Evolutionary conservation across 2,888 invertebrate genomes (phyloP).

Genomic region (Julus scanicus): DNA sequence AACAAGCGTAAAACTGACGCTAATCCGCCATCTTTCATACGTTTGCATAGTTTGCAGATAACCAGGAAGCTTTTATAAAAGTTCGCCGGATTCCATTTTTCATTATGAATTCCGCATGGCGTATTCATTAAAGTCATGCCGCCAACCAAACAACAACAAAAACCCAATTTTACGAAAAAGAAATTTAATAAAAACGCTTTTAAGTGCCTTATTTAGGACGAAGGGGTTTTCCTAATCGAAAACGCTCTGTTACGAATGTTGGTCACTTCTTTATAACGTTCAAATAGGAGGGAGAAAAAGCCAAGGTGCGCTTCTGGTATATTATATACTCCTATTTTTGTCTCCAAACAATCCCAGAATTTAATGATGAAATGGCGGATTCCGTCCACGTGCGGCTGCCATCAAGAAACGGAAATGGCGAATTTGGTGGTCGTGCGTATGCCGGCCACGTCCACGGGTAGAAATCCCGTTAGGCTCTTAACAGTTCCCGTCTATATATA

Average conservation of each 20-base stretch:
- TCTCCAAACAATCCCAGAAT: slow-evolving; percentile 14
- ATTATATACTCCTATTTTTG: not conserved
- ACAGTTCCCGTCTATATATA: slow-evolving; percentile 16
- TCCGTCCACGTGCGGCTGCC: slow-evolving; percentile 10
- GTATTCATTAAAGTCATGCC: not conserved
- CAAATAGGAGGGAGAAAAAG: not conserved
- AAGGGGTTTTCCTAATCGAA: slow-evolving; percentile 8
- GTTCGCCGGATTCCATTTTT: not conserved
- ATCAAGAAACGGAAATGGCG: slow-evolving; percentile 46
- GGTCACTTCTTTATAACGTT: not conserved
- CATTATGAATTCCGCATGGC: not conserved
- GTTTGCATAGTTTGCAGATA: not conserved
- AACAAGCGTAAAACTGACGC: not conserved
- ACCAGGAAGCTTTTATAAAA: not conserved
- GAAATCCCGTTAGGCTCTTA: slow-evolving; percentile 43
- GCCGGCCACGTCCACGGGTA: slow-evolving; percentile 18
- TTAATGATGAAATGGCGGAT: not conserved
- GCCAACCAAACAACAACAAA: not conserved
- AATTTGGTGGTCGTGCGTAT: slow-evolving; percentile 35
- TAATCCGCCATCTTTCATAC: not conserved
- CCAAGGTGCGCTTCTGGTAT: not conserved
- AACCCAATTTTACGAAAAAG: not conserved
- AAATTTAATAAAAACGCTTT: not conserved
- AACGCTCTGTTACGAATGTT: not conserved
- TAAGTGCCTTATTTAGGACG: not conserved